Conservation (phyloP, 2,888 invertebrate species). For the Nudaria mundana region DNA sequence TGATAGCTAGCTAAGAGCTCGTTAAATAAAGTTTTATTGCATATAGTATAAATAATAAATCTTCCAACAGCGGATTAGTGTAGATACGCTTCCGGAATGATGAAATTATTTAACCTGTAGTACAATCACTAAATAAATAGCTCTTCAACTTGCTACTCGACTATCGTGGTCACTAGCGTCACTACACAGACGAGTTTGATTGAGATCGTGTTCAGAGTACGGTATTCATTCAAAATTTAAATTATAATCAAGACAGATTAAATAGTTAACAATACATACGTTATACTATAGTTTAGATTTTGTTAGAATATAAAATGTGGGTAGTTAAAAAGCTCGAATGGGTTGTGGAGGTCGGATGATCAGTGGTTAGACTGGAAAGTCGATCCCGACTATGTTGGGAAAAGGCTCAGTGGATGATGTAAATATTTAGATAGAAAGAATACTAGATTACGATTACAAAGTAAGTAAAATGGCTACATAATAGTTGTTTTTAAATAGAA, state of each 20-base stretch:
- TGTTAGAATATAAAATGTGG: no score
- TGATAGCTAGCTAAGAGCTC: conserved; percentile 34
- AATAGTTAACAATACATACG: no score
- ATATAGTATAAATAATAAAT: conserved; percentile 49
- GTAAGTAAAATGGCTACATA: no score
- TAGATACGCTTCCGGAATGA: conserved; percentile 36
- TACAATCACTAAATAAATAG: conserved; percentile 24
- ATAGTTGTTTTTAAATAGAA: no score
- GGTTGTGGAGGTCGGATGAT: no score
- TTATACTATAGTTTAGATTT: no score
- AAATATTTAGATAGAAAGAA: no score
- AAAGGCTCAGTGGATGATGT: no score
- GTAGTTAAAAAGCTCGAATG: no score
- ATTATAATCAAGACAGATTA: background rate
- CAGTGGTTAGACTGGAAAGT: no score
- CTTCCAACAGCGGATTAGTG: conserved; percentile 36
- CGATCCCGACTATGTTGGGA: no score
- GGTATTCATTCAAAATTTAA: background rate
- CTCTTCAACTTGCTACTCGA: conserved; percentile 17
- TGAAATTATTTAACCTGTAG: conserved; percentile 29
- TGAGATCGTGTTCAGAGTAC: background rate
- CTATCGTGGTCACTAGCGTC: conserved; percentile 7
- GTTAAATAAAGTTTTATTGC: conserved; percentile 50
- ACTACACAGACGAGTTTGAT: conserved; percentile 11
- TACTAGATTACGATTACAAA: no score